These are phyloP conservation scores for Macropis europaea DNA, from an alignment of 2,888 invertebrate species.

Conservation along the genomic window DNA sequence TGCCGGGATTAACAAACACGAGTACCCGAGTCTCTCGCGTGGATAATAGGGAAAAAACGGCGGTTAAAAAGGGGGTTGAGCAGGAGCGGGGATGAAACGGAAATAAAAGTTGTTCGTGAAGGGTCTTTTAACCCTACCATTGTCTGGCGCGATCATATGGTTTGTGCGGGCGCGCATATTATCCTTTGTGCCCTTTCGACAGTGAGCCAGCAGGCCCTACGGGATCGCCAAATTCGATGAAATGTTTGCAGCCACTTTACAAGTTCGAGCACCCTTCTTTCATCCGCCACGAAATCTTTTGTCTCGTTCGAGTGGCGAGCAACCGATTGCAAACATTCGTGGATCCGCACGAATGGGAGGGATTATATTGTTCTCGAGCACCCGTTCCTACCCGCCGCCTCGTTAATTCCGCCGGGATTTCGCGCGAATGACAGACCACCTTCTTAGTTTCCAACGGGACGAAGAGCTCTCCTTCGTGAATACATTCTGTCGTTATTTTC, in stretches of 20 bases:
- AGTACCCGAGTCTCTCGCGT: constrained; percentile 4
- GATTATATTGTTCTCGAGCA: constrained; percentile 31
- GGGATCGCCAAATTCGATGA: constrained; percentile 44
- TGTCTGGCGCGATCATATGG: constrained; percentile 42
- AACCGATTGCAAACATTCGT: constrained; percentile 49
- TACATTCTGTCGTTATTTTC: background rate
- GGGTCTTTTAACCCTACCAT: constrained; percentile 17
- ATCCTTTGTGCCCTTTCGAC: constrained; percentile 32
- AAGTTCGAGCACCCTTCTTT: constrained; percentile 23
- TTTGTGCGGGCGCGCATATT: constrained; percentile 41
- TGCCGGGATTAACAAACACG: constrained; percentile 41
- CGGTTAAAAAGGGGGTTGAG: constrained; percentile 24
- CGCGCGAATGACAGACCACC: background rate
- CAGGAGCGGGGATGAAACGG: background rate
- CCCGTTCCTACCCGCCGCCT: background rate
- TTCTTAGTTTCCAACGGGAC: background rate
- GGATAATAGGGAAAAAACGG: constrained; percentile 17
- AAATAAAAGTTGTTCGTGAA: constrained; percentile 7
- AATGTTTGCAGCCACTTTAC: constrained; percentile 51
- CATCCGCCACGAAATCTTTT: constrained; percentile 21
- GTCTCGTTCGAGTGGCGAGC: constrained; percentile 25
- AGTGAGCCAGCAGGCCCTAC: constrained; percentile 39
- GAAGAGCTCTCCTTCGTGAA: background rate
- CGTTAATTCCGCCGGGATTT: constrained; percentile 9
- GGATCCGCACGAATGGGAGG: constrained; percentile 18